Percentiles rank a stretch among this genome's conserved stretches.
Conservation (phyloP, 92 coral and sea anemone species). For the Diadumene lineata region DNA sequence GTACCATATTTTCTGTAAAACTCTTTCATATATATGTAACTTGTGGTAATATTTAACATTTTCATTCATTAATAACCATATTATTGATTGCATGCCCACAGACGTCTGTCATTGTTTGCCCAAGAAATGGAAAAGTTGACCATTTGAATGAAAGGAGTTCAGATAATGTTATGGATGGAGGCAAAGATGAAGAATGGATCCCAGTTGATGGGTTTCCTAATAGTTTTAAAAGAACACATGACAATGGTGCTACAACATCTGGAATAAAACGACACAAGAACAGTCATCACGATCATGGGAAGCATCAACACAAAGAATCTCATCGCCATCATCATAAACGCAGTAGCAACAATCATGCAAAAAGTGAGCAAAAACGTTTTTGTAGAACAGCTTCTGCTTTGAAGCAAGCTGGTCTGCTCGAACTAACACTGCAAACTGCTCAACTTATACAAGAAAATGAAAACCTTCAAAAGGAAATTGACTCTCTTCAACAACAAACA, state of each 20-base stretch:
- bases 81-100: no score
- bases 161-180: conserved; percentile 7
- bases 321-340: conserved; percentile 29
- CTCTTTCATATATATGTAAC: no score
- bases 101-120: conserved; percentile 8
- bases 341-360: conserved; percentile 12
- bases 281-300: conserved; percentile 27
- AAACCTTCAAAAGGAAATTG: conserved; percentile 76
- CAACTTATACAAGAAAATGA: conserved; percentile 80
- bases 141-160: conserved; percentile 6
- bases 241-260: conserved; percentile 11
- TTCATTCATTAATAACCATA: no score
- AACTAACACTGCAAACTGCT: conserved; percentile 80
- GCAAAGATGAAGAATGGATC: conserved; percentile 13
- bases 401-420: conserved; percentile 82
- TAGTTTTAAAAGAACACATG: conserved; percentile 6
- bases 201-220: conserved; percentile 19
- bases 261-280: conserved; percentile 16
- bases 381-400: conserved; percentile 75
- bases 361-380: conserved; percentile 59
- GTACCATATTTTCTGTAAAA: no score
- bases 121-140: conserved; percentile 17
- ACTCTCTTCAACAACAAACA: conserved; percentile 67
- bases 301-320: conserved; percentile 16
- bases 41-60: no score